Percentiles rank a stretch among this genome's conserved stretches.
Conservation (phyloP, 1,140 invertebrate species). For the Zaprionus africanus region DNA sequence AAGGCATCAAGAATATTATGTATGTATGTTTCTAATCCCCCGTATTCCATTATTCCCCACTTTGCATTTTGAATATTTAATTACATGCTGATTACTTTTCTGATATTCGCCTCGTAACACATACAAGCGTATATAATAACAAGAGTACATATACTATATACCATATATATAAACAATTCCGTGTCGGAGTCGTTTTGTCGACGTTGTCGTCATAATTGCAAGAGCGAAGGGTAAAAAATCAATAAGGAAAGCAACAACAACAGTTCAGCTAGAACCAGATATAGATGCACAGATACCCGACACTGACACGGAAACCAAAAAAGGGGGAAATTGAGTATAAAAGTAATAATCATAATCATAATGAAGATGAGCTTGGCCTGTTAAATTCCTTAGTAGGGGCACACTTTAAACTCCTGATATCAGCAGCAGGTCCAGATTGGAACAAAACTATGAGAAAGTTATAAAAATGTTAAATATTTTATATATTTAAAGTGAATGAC, state of each 20-base stretch:
- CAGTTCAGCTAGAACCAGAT: neutral
- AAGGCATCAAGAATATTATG: slow-evolving; percentile 43
- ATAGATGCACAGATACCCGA: slow-evolving; percentile 5
- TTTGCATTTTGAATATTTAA: slow-evolving; percentile 38
- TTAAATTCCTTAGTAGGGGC: slow-evolving; percentile 2
- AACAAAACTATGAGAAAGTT: slow-evolving; percentile 31
- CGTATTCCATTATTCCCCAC: neutral
- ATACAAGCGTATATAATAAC: slow-evolving; percentile 18
- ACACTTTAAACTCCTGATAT: slow-evolving; percentile 32
- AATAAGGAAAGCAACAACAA: slow-evolving; percentile 12
- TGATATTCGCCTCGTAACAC: slow-evolving; percentile 15
- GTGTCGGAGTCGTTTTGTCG: slow-evolving; percentile 17
- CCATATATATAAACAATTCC: slow-evolving; percentile 25
- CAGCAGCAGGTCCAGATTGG: slow-evolving; percentile 22
- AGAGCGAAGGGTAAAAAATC: slow-evolving; percentile 25
- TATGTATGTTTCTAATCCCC: neutral
- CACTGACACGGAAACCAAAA: slow-evolving; percentile 6
- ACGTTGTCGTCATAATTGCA: slow-evolving; percentile 4
- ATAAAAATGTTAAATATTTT: slow-evolving; percentile 71
- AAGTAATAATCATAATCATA: neutral
- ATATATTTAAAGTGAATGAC: slow-evolving; percentile 63
- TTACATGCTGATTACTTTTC: slow-evolving; percentile 37
- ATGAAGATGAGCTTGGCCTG: neutral
- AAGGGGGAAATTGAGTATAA: neutral
- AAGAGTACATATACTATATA: slow-evolving; percentile 11